phyloP scores from a whole-genome alignment of 1,140 invertebrate species.

The Euschistus heros region DNA sequence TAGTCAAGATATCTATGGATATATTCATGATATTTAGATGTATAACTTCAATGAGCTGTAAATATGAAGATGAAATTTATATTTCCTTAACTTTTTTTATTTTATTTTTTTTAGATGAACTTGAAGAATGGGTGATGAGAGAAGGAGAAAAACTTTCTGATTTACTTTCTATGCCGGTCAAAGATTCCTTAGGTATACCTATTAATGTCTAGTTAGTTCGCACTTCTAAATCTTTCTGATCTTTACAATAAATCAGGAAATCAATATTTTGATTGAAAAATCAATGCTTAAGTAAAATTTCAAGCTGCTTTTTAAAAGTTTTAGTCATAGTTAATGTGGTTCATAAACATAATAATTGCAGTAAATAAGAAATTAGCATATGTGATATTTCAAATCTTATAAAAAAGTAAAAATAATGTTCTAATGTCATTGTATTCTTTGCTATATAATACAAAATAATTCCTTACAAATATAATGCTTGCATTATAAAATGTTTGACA shows the following conservation, averaged over 20 bases:
- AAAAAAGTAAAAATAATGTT: too few relatives aligned
- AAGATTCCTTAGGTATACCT: slow-evolving; percentile 48
- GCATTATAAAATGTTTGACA: too few relatives aligned
- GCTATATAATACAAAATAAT: too few relatives aligned
- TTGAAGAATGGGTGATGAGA: slow-evolving; percentile 55
- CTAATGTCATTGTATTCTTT: too few relatives aligned
- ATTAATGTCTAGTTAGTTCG: too few relatives aligned
- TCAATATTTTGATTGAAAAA: neutral
- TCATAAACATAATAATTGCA: too few relatives aligned
- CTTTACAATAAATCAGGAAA: neutral
- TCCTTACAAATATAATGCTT: too few relatives aligned
- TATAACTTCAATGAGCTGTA: neutral
- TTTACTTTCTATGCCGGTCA: slow-evolving; percentile 65
- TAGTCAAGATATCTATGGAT: neutral
- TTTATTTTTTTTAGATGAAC: slow-evolving; percentile 38
- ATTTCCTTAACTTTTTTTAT: too few relatives aligned
- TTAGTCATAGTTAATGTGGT: too few relatives aligned
- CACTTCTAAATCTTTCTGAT: too few relatives aligned
- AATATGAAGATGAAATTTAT: too few relatives aligned
- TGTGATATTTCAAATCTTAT: neutral
- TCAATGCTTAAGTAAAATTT: neutral
- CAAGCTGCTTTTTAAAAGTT: too few relatives aligned
- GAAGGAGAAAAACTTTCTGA: slow-evolving; percentile 70
- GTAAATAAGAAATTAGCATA: neutral
- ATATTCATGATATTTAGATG: neutral